Conservation (phyloP, 2,888 invertebrate species). For the Calephelis perditalis region DNA sequence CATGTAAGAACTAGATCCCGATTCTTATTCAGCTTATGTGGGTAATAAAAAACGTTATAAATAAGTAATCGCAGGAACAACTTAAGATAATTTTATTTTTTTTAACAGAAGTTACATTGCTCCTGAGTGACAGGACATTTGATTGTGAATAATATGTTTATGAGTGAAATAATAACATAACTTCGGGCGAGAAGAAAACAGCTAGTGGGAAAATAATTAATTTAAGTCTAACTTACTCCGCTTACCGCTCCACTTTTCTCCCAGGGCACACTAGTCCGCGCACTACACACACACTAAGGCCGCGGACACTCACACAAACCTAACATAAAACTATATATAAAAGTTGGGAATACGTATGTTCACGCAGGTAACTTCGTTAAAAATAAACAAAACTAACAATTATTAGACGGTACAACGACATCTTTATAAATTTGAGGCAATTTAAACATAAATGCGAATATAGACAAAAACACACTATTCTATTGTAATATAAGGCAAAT, state of each 20-base stretch:
- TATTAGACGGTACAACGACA: constrained; percentile 11
- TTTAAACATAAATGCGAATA: not conserved
- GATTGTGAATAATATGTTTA: too few species aligned
- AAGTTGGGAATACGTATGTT: constrained; percentile 19
- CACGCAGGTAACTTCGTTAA: constrained; percentile 19
- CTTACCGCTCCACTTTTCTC: not conserved
- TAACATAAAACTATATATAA: constrained; percentile 19
- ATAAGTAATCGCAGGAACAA: too few species aligned
- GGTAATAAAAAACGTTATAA: too few species aligned
- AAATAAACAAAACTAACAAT: constrained; percentile 17
- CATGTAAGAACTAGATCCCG: too few species aligned
- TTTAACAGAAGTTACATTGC: too few species aligned
- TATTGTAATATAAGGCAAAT: not conserved
- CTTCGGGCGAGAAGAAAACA: too few species aligned
- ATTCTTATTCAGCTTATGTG: too few species aligned
- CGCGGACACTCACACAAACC: constrained; percentile 24
- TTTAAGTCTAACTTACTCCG: not conserved
- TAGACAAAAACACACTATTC: not conserved
- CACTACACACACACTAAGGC: constrained; percentile 27
- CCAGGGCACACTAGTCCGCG: constrained; percentile 16
- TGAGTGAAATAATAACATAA: too few species aligned
- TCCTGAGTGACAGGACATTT: too few species aligned
- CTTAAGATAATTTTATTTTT: too few species aligned
- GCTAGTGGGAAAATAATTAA: too few species aligned
- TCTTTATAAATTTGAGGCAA: not conserved